These are phyloP conservation scores for Stenodema calcarata DNA, from an alignment of 2,888 invertebrate species.

Conservation along the genomic window DNA sequence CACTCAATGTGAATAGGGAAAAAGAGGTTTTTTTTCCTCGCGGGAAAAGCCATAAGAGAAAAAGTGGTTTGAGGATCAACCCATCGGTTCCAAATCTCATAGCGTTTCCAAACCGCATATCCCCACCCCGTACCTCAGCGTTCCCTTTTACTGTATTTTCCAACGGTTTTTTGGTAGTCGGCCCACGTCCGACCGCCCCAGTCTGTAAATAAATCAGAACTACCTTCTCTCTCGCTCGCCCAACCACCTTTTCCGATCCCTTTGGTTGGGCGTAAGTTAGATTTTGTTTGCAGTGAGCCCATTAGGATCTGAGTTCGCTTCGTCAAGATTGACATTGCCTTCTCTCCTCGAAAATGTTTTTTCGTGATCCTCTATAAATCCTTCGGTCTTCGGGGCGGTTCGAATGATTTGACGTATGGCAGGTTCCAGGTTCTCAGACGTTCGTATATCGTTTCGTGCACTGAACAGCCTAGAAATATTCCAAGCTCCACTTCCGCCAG, in stretches of 20 bases:
- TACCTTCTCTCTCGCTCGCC: neutral
- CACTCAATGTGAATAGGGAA: neutral
- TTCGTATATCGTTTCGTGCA: no score
- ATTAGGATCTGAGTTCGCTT: neutral
- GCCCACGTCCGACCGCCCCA: conserved; percentile 25
- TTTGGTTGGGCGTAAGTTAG: neutral
- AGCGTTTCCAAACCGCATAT: conserved; percentile 1
- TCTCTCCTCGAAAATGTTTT: neutral
- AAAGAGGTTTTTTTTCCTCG: neutral
- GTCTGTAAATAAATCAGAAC: conserved; percentile 43
- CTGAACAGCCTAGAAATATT: no score
- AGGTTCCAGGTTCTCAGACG: no score
- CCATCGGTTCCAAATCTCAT: conserved; percentile 36
- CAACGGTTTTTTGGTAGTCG: conserved; percentile 22
- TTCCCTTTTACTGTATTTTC: neutral
- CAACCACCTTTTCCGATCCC: neutral
- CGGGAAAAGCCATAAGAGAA: neutral
- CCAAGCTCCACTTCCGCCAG: no score
- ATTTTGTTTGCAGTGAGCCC: neutral
- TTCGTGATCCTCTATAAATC: neutral
- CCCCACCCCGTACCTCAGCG: neutral
- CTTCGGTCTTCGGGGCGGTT: neutral
- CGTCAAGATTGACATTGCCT: neutral
- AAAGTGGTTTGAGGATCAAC: conserved; percentile 26
- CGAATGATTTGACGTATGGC: neutral